A percentile compares a stretch with the other conserved stretches of the same genome.
These are phyloP conservation scores for Microcaecilia unicolor DNA, from an alignment of 2,797 vertebrate species.

Conservation along the genomic window DNA sequence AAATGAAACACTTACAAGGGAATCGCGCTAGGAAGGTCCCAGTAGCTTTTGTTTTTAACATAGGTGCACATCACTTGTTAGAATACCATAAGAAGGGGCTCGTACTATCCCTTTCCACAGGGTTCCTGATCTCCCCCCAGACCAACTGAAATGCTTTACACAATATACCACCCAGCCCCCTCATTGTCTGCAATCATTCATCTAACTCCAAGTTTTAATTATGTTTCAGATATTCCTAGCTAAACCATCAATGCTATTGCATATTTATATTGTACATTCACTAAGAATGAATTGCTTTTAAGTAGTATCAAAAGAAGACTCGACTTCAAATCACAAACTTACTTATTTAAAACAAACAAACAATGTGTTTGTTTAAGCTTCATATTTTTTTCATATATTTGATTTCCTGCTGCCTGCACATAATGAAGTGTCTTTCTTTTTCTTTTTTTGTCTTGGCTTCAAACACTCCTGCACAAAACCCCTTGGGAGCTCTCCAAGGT, in stretches of 20 bases:
- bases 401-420: constrained; percentile 15
- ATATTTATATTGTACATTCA: constrained; percentile 21
- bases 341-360: too few species aligned
- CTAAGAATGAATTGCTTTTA: neutral
- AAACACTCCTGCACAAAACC: constrained; percentile 13
- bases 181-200: constrained; percentile 30
- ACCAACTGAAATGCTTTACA: too few species aligned
- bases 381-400: constrained; percentile 23
- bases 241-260: constrained; percentile 14
- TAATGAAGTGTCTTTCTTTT: constrained; percentile 21
- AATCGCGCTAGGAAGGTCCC: too few species aligned
- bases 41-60: too few species aligned
- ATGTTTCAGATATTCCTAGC: constrained; percentile 29
- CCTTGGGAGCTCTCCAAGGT: constrained; percentile 24
- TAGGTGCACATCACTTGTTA: too few species aligned
- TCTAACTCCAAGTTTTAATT: constrained; percentile 30
- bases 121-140: too few species aligned
- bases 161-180: too few species aligned
- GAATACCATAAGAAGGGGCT: too few species aligned
- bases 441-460: constrained; percentile 1
- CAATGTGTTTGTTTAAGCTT: constrained; percentile 19
- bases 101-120: too few species aligned
- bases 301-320: neutral
- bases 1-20: too few species aligned
- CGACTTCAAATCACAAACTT: too few species aligned